Conservation (phyloP, 1,140 invertebrate genomes). For the Drosophila ficusphila region DNA sequence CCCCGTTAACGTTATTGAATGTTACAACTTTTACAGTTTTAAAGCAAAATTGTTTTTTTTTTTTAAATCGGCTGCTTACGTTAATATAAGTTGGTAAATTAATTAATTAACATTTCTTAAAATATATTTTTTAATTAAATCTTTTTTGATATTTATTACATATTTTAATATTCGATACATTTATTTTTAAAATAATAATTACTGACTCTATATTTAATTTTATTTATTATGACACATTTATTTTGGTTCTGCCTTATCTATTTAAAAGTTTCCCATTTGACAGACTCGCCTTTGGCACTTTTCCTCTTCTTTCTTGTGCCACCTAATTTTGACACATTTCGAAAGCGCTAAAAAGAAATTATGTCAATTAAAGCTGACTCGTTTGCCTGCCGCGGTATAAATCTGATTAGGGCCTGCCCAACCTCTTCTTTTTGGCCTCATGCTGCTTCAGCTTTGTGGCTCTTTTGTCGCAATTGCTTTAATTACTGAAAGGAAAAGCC, state of each 20-base stretch:
- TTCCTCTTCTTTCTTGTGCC: no score
- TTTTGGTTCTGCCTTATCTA: neutral
- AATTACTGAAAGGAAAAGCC: slow-evolving; percentile 57
- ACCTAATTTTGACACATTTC: slow-evolving; percentile 17
- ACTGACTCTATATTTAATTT: no score
- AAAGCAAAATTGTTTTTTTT: no score
- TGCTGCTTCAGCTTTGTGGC: slow-evolving; percentile 39
- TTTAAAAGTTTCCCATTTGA: slow-evolving; percentile 19
- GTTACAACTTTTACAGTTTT: neutral
- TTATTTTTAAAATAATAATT: no score
- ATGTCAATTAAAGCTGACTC: slow-evolving; percentile 67
- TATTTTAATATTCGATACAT: no score
- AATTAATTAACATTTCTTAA: no score
- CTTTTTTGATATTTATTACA: no score
- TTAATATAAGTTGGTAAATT: no score
- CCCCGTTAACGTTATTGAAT: neutral
- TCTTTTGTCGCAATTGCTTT: slow-evolving; percentile 69
- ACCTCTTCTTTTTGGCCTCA: neutral
- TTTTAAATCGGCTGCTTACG: no score
- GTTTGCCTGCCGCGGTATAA: slow-evolving; percentile 51
- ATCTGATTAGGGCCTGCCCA: slow-evolving; percentile 48
- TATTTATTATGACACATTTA: no score
- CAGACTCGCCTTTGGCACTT: neutral
- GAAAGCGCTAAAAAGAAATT: slow-evolving; percentile 62
- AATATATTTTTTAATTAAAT: no score